Evolutionary conservation across 2,113 vertebrate genomes (phyloP), one percentile per base, ranked within the genome.

Genomic region (Phoenicopterus ruber): DNA sequence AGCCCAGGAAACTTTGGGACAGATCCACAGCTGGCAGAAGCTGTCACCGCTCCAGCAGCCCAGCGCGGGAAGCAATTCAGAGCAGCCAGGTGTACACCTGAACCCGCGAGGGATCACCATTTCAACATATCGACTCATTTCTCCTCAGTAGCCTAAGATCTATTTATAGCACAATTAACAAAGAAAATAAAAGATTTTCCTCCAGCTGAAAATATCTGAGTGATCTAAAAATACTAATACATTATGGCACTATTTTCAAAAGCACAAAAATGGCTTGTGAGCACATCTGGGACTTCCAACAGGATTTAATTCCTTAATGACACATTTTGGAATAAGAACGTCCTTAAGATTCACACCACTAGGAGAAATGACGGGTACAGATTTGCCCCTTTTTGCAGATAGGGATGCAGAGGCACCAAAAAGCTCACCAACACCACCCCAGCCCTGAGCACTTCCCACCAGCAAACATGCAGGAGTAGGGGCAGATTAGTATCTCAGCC

Each of bases 141-240:
- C 80, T 90, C 76, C 69, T 84, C 59, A 76, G 85, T 55, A 87
- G 84, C 50, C 81, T 70, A 76, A 66, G 81, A 97, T 82, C 91
- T 95, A 95, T 82, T 91, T 74, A 93, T 77, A 93, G 93, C 55
- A 94, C 55, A 80, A 97, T 91, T 93, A 93, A 86, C 62, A 93
- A 90, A 86, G 78, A 91, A 95, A 97, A 91, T 7, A 87, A 54
- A 87, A 80, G 54, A 76, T 93, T 87, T 80, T 92, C 66, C 67
- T 91, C 70, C 58, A 82, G 81, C 84, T 93, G 77, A 93, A 94
- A 96, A 94, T 90, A 89, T 59, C 71, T 2, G 2, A 88, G 62
- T 36, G 84, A 85, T 95, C 93, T 95, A 93, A 94, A 96, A 94
- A 94, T 93, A 88, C 50, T 58, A 73, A 95, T 62, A 66, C 58